phyloP scores from a whole-genome alignment of 2,888 invertebrate genomes.

The Coenonympha arcania region DNA sequence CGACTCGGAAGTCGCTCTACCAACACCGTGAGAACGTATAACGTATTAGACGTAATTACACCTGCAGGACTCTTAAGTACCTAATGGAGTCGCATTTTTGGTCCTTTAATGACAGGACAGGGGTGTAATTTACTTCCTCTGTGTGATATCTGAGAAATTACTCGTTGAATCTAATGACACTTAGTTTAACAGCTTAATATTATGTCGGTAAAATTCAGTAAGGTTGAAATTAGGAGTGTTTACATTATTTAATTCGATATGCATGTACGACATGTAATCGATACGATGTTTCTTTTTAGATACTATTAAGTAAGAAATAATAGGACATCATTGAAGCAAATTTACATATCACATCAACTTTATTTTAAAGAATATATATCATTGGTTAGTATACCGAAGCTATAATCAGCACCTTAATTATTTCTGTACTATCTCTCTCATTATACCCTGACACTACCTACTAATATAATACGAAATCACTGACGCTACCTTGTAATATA shows the following conservation, averaged over 20 bases:
- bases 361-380: too few relatives aligned
- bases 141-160: conserved; percentile 8
- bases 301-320: too few relatives aligned
- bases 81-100: conserved; percentile 23
- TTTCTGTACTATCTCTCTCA: too few relatives aligned
- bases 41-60: conserved; percentile 35
- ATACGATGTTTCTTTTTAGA: neutral
- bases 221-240: neutral
- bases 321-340: too few relatives aligned
- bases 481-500: too few relatives aligned
- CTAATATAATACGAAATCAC: too few relatives aligned
- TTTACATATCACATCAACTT: too few relatives aligned
- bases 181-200: neutral
- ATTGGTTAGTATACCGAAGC: too few relatives aligned
- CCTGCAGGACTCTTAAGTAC: conserved; percentile 24
- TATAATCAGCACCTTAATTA: too few relatives aligned
- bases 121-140: conserved; percentile 9
- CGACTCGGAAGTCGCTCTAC: conserved; percentile 49
- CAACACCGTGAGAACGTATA: conserved; percentile 54
- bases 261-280: neutral
- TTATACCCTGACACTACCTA: too few relatives aligned
- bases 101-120: conserved; percentile 19
- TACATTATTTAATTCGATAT: neutral
- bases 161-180: conserved; percentile 2
- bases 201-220: neutral